These are phyloP conservation scores for Marasmarcha lunaedactyla DNA, from an alignment of 2,888 invertebrate genomes.

Conservation along the genomic window DNA sequence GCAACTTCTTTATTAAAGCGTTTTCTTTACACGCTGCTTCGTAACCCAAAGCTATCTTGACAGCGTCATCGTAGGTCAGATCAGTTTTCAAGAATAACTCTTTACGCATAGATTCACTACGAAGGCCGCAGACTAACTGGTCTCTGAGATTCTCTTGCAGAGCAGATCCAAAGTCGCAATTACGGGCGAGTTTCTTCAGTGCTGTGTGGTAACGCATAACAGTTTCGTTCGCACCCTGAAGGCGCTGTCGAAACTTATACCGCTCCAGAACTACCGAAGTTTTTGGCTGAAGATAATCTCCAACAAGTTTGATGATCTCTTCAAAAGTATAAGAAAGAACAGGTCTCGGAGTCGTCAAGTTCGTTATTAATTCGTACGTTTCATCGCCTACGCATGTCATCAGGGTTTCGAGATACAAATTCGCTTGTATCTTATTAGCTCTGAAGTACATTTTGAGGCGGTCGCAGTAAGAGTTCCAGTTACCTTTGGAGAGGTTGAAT, in stretches of 20 bases:
- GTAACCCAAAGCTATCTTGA: not conserved
- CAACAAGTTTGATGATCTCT: not conserved
- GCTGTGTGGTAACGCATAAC: not conserved
- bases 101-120: not conserved
- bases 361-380: not conserved
- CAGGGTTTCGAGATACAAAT: not conserved
- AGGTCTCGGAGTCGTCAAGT: not conserved
- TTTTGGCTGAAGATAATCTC: not conserved
- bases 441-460: not conserved
- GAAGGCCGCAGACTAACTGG: not conserved
- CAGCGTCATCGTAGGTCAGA: not conserved
- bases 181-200: not conserved
- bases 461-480: not conserved
- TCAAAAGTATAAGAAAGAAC: not conserved
- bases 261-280: not conserved
- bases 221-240: not conserved
- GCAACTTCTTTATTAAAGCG: too few species aligned
- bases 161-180: not conserved
- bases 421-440: not conserved
- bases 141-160: not conserved
- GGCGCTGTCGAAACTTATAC: not conserved
- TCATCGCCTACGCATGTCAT: not conserved
- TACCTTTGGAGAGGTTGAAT: not conserved
- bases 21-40: not conserved
- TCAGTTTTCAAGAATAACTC: not conserved